A percentile compares a stretch with the other conserved stretches of the same genome.
phyloP scores from a whole-genome alignment of 2,797 vertebrate genomes.

The Muscicapa striata region DNA sequence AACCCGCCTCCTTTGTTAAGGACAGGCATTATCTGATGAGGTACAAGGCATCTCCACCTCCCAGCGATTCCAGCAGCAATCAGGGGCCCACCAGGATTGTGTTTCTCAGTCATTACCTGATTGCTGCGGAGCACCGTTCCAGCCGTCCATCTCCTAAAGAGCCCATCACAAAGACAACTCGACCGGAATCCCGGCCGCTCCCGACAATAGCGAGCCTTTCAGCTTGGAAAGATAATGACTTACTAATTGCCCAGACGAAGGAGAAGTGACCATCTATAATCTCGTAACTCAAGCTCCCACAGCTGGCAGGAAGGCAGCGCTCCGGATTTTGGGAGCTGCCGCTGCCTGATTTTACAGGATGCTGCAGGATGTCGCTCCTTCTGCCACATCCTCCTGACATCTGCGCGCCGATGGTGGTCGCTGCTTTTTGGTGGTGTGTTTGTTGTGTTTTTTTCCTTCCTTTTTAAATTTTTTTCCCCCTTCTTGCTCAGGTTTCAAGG shows the following conservation, averaged over 20 bases:
- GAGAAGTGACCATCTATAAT: constrained; percentile 41
- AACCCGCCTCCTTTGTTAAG: constrained; percentile 5
- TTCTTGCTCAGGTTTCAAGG: background rate
- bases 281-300: background rate
- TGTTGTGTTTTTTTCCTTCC: background rate
- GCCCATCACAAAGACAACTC: constrained; percentile 2
- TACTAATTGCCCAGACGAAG: constrained; percentile 42
- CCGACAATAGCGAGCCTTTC: constrained; percentile 15
- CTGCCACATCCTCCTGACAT: background rate
- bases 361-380: background rate
- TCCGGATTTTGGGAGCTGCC: background rate
- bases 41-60: background rate
- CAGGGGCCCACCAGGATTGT: background rate
- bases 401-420: background rate
- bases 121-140: background rate
- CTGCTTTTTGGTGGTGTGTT: background rate
- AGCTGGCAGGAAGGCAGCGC: background rate
- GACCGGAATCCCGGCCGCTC: background rate
- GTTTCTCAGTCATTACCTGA: constrained; percentile 31
- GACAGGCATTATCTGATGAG: background rate
- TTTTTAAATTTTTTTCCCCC: no score
- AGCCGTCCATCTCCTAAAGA: constrained; percentile 10
- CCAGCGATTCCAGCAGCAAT: background rate
- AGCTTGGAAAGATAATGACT: constrained; percentile 49
- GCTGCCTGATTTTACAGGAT: background rate